Base-by-base conservation (phyloP, 92 coral and sea anemone genomes). In the Palythoa grandis region DNA sequence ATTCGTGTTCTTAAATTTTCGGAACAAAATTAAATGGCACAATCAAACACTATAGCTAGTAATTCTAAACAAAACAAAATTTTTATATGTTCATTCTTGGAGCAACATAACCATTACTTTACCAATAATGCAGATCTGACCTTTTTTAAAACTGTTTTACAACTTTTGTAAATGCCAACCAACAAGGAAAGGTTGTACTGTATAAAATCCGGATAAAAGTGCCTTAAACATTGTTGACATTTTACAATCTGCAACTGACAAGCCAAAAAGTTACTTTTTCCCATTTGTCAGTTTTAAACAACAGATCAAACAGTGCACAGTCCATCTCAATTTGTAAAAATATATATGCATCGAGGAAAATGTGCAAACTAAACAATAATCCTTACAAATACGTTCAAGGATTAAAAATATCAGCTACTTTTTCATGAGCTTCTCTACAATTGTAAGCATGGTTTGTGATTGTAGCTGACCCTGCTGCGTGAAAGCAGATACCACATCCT, bases 391-490 rank as follows among this genome's bases (percentile, higher is more conserved):
- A 29, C 35, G 0, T 29, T 29, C 35, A 29, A 29, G 35, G 35
- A 29, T 29, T 29, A 29, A 29, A 29, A 29, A 1, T 29, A 29
- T 29, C 35, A 29, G 35, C 35, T 29, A 29, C 35, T 29, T 29
- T 29, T 29, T 29, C 35, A 29, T 29, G 35, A 29, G 35, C 35
- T 29, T 29, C 35, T 29, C 35, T 29, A 52, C 57, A 52, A 63
- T 19, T 63, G 69, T 20, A 13, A 63, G n/a, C 69, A 63, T 63
- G 69, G 69, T 63, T 63, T 63, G 69, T 63, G 69, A 63, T 63
- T 63, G 69, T 63, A 63, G 24, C 69, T 63, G 69, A 20, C 69
- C 11, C 69, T 2, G 69, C 69, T 63, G 69, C 24, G 3, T 63
- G 1, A 29, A 29, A 29, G 35, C 35, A 29, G 35, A 29, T 29